A percentile compares a stretch with the other conserved stretches of the same genome.
These are phyloP conservation scores for Ylistrum balloti DNA, from an alignment of 1,140 invertebrate genomes.

Conservation along the genomic window DNA sequence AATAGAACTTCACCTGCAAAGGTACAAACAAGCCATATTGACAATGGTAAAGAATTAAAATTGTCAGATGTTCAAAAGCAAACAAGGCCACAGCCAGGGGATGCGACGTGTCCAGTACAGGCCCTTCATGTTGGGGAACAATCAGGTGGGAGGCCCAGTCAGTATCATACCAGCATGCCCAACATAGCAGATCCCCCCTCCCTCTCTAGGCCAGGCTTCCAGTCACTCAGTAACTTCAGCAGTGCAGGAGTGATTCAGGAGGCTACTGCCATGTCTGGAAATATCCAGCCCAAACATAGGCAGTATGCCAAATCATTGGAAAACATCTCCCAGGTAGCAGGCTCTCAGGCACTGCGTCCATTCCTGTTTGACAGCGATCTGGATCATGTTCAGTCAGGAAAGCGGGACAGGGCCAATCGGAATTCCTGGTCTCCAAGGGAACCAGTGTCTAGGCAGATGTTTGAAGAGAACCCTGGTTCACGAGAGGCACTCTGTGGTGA, in stretches of 20 bases:
- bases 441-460: background rate
- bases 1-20: background rate
- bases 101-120: background rate
- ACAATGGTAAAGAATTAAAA: background rate
- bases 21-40: background rate
- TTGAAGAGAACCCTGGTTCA: background rate
- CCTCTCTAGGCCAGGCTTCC: slow-evolving; percentile 1
- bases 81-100: background rate
- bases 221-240: background rate
- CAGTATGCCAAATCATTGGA: slow-evolving; percentile 1
- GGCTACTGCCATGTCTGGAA: background rate
- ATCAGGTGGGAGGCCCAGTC: background rate
- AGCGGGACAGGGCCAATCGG: background rate
- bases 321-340: background rate
- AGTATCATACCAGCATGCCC: background rate
- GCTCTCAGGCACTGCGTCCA: background rate
- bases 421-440: background rate
- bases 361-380: background rate
- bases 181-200: background rate
- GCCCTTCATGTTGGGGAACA: background rate
- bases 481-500: background rate
- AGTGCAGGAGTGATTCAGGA: background rate
- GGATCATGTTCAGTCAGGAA: background rate
- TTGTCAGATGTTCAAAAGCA: background rate
- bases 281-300: background rate